Evolutionary conservation across 2,113 vertebrate genomes (phyloP).

Genomic region (Cricetomys ansorgei): DNA sequence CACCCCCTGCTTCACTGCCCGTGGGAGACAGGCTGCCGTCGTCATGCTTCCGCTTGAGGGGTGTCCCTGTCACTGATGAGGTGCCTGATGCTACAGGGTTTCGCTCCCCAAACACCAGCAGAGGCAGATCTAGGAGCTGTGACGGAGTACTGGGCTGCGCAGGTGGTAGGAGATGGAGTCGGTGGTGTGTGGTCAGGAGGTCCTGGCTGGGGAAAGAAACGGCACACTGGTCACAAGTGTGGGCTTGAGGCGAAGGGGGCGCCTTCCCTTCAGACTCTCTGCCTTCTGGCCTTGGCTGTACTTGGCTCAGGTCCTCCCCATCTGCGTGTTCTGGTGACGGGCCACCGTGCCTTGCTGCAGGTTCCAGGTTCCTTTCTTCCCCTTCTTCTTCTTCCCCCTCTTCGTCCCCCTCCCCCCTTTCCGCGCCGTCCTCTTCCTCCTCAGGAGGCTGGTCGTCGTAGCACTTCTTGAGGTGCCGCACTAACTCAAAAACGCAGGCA

Average conservation of each 20-base stretch:
- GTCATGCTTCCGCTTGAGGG: slow-evolving; percentile 84
- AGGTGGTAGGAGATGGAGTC: slow-evolving; percentile 68
- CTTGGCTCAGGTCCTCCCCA: slow-evolving; percentile 54
- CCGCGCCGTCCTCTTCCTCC: slow-evolving; percentile 76
- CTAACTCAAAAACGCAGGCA: slow-evolving; percentile 84
- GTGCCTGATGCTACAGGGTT: slow-evolving; percentile 48
- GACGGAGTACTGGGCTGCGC: slow-evolving; percentile 48
- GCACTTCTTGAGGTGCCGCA: slow-evolving; percentile 85
- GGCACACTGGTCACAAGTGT: slow-evolving; percentile 78
- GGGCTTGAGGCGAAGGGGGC: neutral
- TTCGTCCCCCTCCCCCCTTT: slow-evolving; percentile 70
- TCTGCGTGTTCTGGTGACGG: slow-evolving; percentile 48
- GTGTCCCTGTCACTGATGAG: slow-evolving; percentile 45
- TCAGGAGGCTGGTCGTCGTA: slow-evolving; percentile 79
- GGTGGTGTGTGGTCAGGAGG: slow-evolving; percentile 67
- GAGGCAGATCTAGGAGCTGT: slow-evolving; percentile 70
- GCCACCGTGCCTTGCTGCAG: neutral
- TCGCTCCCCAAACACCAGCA: slow-evolving; percentile 79
- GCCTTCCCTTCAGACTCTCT: slow-evolving; percentile 66
- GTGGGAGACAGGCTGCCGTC: slow-evolving; percentile 83
- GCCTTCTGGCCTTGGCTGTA: slow-evolving; percentile 50
- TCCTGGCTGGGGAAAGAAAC: slow-evolving; percentile 75
- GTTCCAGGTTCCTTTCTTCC: slow-evolving; percentile 47
- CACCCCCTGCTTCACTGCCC: slow-evolving; percentile 77
- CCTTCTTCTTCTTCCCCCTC: slow-evolving; percentile 70